phyloP scores from a whole-genome alignment of 2,113 vertebrate species.

The Aldabrachelys gigantea region DNA sequence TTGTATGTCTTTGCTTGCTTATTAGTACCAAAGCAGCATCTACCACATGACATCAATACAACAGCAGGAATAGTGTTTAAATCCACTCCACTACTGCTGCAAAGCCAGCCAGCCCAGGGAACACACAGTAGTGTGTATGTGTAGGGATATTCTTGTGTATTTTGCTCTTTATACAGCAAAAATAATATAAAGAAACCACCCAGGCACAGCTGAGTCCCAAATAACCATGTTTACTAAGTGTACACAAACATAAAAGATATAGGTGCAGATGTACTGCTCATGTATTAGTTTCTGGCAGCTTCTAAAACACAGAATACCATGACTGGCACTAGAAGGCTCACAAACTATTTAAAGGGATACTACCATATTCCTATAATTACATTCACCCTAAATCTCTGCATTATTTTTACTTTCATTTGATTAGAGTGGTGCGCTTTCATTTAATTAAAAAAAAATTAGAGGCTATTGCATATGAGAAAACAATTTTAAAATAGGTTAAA shows the following conservation, averaged over 20 bases:
- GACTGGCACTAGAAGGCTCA: neutral
- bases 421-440: neutral
- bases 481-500: neutral
- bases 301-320: neutral
- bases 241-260: neutral
- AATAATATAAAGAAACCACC: neutral
- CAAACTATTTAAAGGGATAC: neutral
- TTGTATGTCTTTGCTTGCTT: neutral
- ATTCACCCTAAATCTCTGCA: neutral
- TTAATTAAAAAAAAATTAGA: neutral
- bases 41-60: neutral
- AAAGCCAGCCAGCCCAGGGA: neutral
- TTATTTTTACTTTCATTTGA: neutral
- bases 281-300: neutral
- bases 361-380: neutral
- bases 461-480: neutral
- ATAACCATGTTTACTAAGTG: neutral
- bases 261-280: neutral
- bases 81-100: neutral
- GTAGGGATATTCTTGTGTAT: rapidly evolving
- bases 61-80: neutral
- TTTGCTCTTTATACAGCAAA: neutral
- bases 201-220: neutral
- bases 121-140: rapidly evolving
- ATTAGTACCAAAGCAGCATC: neutral